These are phyloP conservation scores for Tridacna crocea DNA, from an alignment of 2,888 invertebrate genomes.

Conservation along the genomic window DNA sequence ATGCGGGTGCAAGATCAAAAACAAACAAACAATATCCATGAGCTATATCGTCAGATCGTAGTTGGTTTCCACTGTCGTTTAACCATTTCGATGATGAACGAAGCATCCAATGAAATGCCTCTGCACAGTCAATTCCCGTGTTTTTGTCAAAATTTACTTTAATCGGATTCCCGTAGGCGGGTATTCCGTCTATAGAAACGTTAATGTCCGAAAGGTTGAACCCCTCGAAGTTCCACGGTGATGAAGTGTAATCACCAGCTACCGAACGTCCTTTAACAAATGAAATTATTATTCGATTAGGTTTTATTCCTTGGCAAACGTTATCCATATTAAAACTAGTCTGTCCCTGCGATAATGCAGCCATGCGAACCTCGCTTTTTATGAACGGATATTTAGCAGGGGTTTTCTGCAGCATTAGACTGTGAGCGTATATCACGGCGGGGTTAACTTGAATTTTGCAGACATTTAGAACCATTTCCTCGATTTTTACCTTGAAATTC, in stretches of 20 bases:
- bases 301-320: neutral
- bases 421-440: neutral
- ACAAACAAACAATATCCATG: too few species aligned
- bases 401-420: neutral
- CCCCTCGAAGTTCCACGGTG: neutral
- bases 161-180: too few species aligned
- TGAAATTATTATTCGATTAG: neutral
- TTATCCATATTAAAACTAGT: neutral
- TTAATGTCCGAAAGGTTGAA: too few species aligned
- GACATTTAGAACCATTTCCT: neutral
- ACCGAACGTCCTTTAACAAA: neutral
- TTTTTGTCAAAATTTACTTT: too few species aligned
- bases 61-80: too few species aligned
- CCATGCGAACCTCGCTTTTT: neutral
- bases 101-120: neutral
- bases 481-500: neutral
- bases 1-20: too few species aligned
- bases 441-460: too few species aligned
- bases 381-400: neutral
- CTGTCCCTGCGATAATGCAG: constrained; percentile 6
- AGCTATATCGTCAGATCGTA: too few species aligned
- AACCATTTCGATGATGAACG: too few species aligned
- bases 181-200: too few species aligned
- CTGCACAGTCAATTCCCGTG: too few species aligned
- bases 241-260: neutral